Evolutionary conservation across 1,140 invertebrate species (phyloP), one percentile per base, ranked within the genome.

Genomic region (Sminthurides bifidus): DNA sequence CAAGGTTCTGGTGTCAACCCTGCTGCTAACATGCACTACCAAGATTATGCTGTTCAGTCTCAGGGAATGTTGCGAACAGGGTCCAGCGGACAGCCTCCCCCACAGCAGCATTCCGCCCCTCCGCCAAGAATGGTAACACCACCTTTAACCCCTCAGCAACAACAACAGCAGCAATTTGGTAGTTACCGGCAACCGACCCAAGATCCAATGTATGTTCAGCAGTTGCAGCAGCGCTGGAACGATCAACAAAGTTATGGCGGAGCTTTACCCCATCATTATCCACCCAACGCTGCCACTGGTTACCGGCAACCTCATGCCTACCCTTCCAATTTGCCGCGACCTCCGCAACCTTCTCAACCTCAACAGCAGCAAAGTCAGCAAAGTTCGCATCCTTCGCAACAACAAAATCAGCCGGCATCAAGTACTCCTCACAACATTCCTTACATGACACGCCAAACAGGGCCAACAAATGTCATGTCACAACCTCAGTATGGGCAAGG

Each of bases 391-490:
- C 66, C 60, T 24, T 55, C 65, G 58, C 31, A 24, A 33, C 46
- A 52, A 23, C 58, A 45, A 41, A 48, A 49, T 17, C 50, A 52
- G 52, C 64, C 66, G 33, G 65, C 65, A 35, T 41, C 52, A 29
- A 59, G 63, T 40, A 58, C 59, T 12, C 66, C 66, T 53, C 67
- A 64, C 49, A 62, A 66, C 61, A 43, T 35, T 64, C 79, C 79
- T 59, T 71, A 72, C 38, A 75, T 79, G 71, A 75, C 54, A 12
- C 77, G 70, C 67, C 73, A 74, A 78, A 64, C 76, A 77, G 51
- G 70, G 69, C 71, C 70, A 51, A 55, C 49, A 66, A 63, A 67
- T 4, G 66, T 66, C 24, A 52, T 56, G 70, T 71, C 71, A 54
- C 69, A 72, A 38, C 72, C 71, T 31, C 67, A 68, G 46, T 67